Percentiles rank a stretch among this genome's conserved stretches.
Conservation (phyloP, 2,113 vertebrate genomes). For the Nansenia antarctica region DNA sequence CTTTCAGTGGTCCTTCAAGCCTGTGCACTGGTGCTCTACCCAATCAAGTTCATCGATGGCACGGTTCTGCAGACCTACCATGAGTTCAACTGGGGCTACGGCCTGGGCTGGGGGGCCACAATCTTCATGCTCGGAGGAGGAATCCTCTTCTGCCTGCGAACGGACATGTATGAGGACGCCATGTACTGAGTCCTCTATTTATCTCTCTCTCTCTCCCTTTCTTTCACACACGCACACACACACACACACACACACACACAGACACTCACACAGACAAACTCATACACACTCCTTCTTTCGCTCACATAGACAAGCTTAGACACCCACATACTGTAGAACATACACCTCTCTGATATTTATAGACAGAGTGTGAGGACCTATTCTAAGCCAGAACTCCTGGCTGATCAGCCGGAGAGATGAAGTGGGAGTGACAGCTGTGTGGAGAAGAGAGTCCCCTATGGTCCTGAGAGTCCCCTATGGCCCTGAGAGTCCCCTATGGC, state of each 20-base stretch:
- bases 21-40: slow-evolving; percentile 81
- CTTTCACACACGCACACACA: not conserved
- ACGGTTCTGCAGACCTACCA: slow-evolving; percentile 79
- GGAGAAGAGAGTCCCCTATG: slow-evolving; percentile 28
- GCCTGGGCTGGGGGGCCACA: slow-evolving; percentile 82
- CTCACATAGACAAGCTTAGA: not conserved
- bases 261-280: not conserved
- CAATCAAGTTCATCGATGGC: slow-evolving; percentile 83
- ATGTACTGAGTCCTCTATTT: slow-evolving; percentile 63
- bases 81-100: slow-evolving; percentile 87
- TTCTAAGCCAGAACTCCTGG: slow-evolving; percentile 39
- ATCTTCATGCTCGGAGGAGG: slow-evolving; percentile 84
- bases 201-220: slow-evolving; percentile 8
- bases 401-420: slow-evolving; percentile 13
- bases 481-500: slow-evolving; percentile 12
- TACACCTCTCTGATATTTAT: slow-evolving; percentile 56
- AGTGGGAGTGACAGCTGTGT: slow-evolving; percentile 32
- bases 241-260: not conserved
- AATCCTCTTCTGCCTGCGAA: slow-evolving; percentile 82
- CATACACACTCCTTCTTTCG: not conserved
- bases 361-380: slow-evolving; percentile 49
- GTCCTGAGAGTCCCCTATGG: slow-evolving; percentile 11
- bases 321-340: slow-evolving; percentile 2
- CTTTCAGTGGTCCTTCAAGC: slow-evolving; percentile 79
- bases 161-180: slow-evolving; percentile 76